Evolutionary conservation across 2,797 vertebrate species (phyloP).

Genomic region (Pseudotriccus pelzelni): DNA sequence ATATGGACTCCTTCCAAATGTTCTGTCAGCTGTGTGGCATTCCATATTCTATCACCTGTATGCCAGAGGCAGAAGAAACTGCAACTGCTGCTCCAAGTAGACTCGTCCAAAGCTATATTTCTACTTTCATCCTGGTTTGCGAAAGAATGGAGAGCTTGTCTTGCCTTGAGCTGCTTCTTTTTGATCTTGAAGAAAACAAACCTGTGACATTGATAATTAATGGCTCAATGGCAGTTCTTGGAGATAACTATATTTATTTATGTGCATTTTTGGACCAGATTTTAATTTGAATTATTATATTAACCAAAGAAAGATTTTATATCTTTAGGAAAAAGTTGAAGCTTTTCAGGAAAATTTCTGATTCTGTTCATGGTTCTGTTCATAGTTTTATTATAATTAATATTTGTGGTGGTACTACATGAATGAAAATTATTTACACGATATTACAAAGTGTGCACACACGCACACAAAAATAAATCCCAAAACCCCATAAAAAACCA

Average conservation of each 20-base stretch:
- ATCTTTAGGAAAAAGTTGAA: not conserved
- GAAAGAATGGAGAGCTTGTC: not conserved
- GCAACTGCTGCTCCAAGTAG: not conserved
- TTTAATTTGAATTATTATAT: not conserved
- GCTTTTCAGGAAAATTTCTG: not conserved
- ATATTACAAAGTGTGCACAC: not conserved
- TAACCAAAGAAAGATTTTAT: not conserved
- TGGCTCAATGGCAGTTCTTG: not conserved
- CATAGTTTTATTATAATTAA: not conserved
- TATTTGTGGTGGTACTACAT: not conserved
- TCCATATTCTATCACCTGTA: not conserved
- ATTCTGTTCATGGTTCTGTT: not conserved
- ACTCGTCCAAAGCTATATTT: not conserved
- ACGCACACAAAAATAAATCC: not conserved
- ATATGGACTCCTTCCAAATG: not conserved
- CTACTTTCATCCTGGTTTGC: not conserved
- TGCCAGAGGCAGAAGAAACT: not conserved
- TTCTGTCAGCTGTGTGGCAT: not conserved
- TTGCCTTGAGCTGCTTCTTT: not conserved
- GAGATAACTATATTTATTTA: not conserved
- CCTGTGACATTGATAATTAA: not conserved
- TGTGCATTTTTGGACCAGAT: not conserved
- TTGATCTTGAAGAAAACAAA: not conserved
- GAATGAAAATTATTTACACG: not conserved
- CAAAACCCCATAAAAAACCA: no score